Percentiles rank a stretch among this genome's conserved stretches.
Evolutionary conservation across 2,797 vertebrate species (phyloP).

Genomic region (Anas bernieri): DNA sequence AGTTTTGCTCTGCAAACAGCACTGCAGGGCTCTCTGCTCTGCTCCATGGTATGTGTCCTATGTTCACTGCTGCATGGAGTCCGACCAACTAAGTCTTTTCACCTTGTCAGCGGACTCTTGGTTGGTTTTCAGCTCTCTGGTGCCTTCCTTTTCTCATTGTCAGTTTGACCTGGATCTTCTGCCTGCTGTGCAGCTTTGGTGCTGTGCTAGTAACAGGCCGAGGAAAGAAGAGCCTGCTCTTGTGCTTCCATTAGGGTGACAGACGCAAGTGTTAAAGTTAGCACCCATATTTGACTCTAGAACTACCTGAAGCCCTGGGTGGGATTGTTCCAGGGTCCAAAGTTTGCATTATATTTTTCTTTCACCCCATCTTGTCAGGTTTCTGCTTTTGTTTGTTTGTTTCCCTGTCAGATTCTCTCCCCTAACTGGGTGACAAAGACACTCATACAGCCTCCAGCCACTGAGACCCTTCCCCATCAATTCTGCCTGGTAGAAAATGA

Average conservation of each 20-base stretch:
- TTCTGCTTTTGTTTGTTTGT: not conserved
- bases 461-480: not conserved
- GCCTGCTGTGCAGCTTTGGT: too few relatives aligned
- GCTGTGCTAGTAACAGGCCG: rapidly evolving
- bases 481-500: not conserved
- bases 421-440: not conserved
- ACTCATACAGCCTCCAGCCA: not conserved
- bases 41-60: rapidly evolving
- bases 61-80: rapidly evolving
- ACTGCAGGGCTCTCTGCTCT: too few relatives aligned
- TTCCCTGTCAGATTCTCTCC: not conserved
- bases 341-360: not conserved
- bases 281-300: not conserved
- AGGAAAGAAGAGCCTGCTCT: too few relatives aligned
- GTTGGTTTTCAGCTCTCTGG: not conserved
- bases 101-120: rapidly evolving
- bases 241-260: not conserved
- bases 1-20: rapidly evolving
- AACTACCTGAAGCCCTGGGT: not conserved
- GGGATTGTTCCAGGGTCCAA: not conserved
- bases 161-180: too few relatives aligned
- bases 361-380: not conserved
- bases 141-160: not conserved
- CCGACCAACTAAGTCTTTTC: not conserved
- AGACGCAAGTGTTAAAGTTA: rapidly evolving